Evolutionary conservation across 2,797 vertebrate species (phyloP).

Genomic region (Carduelis carduelis): DNA sequence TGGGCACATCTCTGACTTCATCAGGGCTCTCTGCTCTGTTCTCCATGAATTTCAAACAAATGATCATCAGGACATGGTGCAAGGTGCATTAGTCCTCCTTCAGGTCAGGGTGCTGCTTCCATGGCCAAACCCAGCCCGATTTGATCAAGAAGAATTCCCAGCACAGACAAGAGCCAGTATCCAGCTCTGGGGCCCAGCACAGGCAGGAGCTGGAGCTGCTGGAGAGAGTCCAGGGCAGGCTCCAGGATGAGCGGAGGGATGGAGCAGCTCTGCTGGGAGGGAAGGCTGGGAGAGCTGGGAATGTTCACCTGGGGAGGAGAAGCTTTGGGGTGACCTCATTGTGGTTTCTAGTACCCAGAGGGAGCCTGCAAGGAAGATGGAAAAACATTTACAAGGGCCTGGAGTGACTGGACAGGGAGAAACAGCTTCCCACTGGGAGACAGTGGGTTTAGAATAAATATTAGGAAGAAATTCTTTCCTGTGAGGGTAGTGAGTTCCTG

Average conservation of each 20-base stretch:
- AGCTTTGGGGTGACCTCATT: fast-evolving
- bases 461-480: neutral
- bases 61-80: neutral
- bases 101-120: neutral
- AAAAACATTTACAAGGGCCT: neutral
- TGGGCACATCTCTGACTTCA: neutral
- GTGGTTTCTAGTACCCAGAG: neutral
- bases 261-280: neutral
- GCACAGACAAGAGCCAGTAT: neutral
- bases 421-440: neutral
- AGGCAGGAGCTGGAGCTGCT: neutral
- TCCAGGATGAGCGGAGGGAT: neutral
- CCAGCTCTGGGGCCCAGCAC: neutral
- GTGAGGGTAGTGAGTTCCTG: fast-evolving
- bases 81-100: neutral
- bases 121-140: neutral
- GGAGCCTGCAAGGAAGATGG: neutral
- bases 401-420: neutral
- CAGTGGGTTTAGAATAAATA: neutral
- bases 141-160: neutral
- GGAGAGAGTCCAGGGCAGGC: fast-evolving
- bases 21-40: neutral
- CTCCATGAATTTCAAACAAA: neutral
- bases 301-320: neutral
- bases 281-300: neutral